Evolutionary conservation across 1,140 invertebrate genomes (phyloP).

Genomic region (Drosophila persimilis): DNA sequence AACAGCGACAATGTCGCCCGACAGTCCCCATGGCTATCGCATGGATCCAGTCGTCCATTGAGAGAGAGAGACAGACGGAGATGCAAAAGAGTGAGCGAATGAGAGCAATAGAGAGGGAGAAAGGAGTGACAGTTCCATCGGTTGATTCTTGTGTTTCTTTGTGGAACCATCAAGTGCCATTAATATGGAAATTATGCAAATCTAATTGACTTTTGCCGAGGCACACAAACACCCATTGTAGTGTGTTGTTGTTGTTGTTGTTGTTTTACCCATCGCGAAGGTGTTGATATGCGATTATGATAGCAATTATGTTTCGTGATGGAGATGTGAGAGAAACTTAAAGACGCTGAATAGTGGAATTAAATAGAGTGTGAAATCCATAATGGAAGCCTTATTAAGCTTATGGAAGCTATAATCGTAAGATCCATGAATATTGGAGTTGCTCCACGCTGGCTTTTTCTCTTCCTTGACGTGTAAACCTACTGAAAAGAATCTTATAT

Average conservation of each 20-base stretch:
- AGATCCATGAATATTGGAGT: too few species aligned
- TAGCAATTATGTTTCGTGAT: constrained; percentile 13
- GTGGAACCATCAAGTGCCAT: constrained; percentile 43
- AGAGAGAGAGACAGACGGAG: constrained; percentile 4
- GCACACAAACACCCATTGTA: constrained; percentile 29
- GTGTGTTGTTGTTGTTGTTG: constrained; percentile 27
- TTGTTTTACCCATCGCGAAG: constrained; percentile 16
- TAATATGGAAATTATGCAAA: constrained; percentile 70
- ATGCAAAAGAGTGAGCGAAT: not conserved
- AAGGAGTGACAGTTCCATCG: constrained; percentile 24
- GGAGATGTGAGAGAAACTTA: constrained; percentile 15
- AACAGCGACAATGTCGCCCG: constrained; percentile 50
- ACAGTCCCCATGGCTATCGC: not conserved
- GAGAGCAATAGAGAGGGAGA: not conserved
- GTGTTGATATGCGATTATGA: constrained; percentile 34
- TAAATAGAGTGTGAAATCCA: not conserved
- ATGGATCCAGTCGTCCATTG: constrained; percentile 4
- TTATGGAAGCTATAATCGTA: too few species aligned
- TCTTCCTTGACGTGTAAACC: too few species aligned
- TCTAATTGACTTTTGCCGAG: constrained; percentile 63
- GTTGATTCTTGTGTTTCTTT: constrained; percentile 37
- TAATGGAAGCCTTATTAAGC: too few species aligned
- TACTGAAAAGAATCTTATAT: too few species aligned
- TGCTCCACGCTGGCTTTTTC: too few species aligned
- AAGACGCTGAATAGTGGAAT: constrained; percentile 1